Percentiles rank a stretch among this genome's conserved stretches.
phyloP scores from a whole-genome alignment of 2,113 vertebrate genomes.

The Mastomys natalensis region DNA sequence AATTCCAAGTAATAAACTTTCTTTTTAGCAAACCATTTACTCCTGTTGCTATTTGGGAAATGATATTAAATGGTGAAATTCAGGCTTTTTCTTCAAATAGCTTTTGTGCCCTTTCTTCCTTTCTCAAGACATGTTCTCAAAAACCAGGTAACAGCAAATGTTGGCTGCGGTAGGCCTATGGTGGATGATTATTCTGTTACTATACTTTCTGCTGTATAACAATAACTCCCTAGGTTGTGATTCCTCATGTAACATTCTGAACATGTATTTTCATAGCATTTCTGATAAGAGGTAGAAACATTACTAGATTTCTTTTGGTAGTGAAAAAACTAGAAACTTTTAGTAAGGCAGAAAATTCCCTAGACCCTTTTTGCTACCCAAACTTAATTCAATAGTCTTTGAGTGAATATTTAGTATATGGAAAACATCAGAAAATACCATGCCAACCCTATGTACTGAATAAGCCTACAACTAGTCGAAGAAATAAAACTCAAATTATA shows the following conservation, averaged over 20 bases:
- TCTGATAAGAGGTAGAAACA: neutral
- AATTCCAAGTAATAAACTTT: neutral
- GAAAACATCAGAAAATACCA: neutral
- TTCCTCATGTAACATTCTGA: neutral
- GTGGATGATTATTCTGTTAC: neutral
- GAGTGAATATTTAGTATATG: neutral
- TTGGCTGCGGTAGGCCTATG: rapidly evolving
- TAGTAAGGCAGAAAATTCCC: neutral
- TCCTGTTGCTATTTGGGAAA: neutral
- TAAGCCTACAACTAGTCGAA: neutral
- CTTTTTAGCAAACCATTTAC: neutral
- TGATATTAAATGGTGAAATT: neutral
- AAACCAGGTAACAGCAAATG: neutral
- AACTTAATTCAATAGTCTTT: neutral
- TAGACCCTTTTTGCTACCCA: neutral
- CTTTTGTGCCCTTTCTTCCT: neutral
- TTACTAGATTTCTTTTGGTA: neutral
- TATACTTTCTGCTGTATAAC: neutral
- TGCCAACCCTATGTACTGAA: neutral
- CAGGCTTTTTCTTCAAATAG: neutral
- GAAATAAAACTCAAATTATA: conserved; percentile 27
- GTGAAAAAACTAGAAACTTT: conserved; percentile 1
- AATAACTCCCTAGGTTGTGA: neutral
- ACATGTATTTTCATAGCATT: neutral
- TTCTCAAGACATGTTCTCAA: neutral